Conservation (phyloP, 2,113 vertebrate species). For the Rallus limicola region DNA sequence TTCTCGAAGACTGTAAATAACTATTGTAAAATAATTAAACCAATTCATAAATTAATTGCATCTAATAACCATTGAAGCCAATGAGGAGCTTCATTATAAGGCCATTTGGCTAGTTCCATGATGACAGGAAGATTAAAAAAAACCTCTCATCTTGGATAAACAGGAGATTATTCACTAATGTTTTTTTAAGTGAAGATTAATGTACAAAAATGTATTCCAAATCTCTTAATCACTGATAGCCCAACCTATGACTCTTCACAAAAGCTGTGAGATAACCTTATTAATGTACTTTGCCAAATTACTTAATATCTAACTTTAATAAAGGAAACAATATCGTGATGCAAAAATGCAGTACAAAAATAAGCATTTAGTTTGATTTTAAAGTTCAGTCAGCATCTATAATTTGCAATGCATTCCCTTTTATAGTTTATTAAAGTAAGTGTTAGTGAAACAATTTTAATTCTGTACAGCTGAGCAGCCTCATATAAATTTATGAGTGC, state of each 20-base stretch:
- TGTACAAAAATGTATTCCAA: neutral
- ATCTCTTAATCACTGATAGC: neutral
- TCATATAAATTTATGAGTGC: conserved; percentile 62
- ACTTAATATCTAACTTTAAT: conserved; percentile 17
- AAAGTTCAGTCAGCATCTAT: conserved; percentile 33
- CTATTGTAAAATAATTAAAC: neutral
- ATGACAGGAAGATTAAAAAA: neutral
- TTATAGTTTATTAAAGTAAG: conserved; percentile 63
- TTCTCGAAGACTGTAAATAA: neutral
- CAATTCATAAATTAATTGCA: neutral
- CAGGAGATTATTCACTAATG: neutral
- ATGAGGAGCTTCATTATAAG: neutral
- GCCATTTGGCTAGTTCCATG: neutral
- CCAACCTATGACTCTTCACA: neutral
- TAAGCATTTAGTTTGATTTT: conserved; percentile 26
- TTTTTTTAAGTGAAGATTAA: neutral
- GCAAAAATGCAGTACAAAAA: neutral
- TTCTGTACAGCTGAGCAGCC: conserved; percentile 57
- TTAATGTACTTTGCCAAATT: neutral
- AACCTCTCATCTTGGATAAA: neutral
- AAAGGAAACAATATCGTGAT: neutral
- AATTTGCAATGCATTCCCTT: conserved; percentile 41
- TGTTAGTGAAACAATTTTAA: conserved; percentile 62
- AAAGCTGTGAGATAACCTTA: neutral
- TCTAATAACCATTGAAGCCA: neutral